Evolutionary conservation across 2,113 vertebrate species (phyloP).

Genomic region (Recurvirostra avosetta): DNA sequence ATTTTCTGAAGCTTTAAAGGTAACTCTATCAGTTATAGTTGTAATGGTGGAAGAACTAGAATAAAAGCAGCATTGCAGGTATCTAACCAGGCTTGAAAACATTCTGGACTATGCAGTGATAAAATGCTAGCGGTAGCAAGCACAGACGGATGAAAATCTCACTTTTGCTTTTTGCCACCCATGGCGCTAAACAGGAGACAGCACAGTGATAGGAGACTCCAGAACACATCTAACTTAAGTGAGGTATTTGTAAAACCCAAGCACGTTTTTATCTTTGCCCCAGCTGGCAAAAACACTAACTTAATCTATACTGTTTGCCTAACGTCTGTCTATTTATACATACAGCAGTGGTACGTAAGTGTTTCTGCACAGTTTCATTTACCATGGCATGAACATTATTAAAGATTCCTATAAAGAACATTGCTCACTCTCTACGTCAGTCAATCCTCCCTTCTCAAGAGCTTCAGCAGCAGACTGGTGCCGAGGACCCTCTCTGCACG

Average conservation of each 20-base stretch:
- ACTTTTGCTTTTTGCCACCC: neutral
- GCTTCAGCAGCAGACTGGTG: neutral
- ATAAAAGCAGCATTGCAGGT: neutral
- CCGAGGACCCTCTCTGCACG: neutral
- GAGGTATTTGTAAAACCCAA: neutral
- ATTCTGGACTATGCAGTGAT: neutral
- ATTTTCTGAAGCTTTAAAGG: neutral
- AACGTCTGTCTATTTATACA: neutral
- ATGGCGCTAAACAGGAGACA: neutral
- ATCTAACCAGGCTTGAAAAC: neutral
- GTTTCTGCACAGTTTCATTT: neutral
- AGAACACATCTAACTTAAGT: neutral
- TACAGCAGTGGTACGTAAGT: fast-evolving
- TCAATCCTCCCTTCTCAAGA: neutral
- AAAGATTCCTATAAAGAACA: neutral
- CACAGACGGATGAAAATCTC: neutral
- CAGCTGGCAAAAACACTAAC: neutral
- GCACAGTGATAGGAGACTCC: neutral
- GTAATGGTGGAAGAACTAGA: neutral
- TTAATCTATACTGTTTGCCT: neutral
- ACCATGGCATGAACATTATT: neutral
- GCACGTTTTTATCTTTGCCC: neutral
- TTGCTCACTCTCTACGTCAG: neutral
- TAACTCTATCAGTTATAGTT: neutral
- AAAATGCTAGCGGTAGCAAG: neutral